Evolutionary conservation across 2,113 vertebrate species (phyloP).

Genomic region (Syrrhaptes paradoxus): DNA sequence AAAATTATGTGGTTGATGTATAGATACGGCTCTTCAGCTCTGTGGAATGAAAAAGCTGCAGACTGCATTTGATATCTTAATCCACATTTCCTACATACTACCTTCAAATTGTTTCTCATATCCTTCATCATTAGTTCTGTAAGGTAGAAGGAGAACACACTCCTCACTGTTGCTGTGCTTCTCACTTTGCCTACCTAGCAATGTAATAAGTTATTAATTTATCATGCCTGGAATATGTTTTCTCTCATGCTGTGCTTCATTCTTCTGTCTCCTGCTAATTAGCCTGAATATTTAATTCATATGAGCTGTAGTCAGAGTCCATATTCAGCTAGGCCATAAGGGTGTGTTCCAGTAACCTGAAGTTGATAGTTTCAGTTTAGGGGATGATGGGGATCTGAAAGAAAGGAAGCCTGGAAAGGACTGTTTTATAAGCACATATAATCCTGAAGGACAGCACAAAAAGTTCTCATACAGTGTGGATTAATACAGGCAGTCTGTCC

Average conservation of each 20-base stretch:
- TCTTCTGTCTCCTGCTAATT: constrained; percentile 28
- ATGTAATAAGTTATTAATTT: neutral
- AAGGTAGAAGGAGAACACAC: neutral
- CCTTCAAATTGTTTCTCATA: neutral
- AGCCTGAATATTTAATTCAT: constrained; percentile 22
- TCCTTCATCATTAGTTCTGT: neutral
- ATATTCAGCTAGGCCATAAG: neutral
- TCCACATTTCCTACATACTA: neutral
- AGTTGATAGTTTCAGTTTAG: neutral
- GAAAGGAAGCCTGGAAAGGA: neutral
- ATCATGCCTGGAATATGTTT: neutral
- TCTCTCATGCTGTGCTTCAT: neutral
- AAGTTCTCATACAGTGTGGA: neutral
- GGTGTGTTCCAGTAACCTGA: neutral
- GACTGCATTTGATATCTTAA: neutral
- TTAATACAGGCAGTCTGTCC: neutral
- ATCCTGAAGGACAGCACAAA: neutral
- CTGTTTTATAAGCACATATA: neutral
- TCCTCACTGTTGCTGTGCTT: neutral
- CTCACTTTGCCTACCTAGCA: neutral
- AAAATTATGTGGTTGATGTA: neutral
- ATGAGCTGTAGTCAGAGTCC: neutral
- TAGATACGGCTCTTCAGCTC: neutral
- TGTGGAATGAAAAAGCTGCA: neutral
- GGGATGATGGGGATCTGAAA: neutral